Conservation (phyloP, 1,140 invertebrate species). For the Eurosta solidaginis region DNA sequence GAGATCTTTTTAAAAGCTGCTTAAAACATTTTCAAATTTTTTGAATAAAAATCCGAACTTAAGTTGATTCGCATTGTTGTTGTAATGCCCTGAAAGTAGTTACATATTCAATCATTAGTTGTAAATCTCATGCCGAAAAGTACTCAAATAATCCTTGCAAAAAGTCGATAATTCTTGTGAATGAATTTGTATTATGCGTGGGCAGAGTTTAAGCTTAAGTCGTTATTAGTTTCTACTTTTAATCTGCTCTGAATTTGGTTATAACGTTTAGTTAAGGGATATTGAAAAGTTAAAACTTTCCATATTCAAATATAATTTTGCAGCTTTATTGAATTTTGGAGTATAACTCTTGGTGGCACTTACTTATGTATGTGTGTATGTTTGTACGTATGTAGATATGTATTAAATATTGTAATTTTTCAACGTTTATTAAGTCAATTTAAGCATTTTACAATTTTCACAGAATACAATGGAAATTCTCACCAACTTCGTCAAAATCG, state of each 20-base stretch:
- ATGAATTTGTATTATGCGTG: too few relatives aligned
- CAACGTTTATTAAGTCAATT: background rate
- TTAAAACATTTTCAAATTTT: background rate
- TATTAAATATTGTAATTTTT: background rate
- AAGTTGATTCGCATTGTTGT: background rate
- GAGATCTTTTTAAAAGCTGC: background rate
- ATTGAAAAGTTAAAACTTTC: constrained; percentile 4
- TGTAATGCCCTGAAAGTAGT: too few relatives aligned
- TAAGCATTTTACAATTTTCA: background rate
- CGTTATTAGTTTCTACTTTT: background rate
- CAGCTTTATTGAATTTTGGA: background rate
- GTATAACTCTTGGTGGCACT: background rate
- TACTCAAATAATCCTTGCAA: too few relatives aligned
- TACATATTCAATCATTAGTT: too few relatives aligned
- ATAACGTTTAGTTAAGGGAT: background rate
- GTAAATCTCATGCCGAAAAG: too few relatives aligned
- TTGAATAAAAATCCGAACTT: background rate
- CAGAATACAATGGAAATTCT: background rate
- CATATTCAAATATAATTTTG: background rate
- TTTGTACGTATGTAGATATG: background rate
- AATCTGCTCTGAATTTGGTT: background rate
- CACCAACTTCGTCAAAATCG: background rate
- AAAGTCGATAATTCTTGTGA: too few relatives aligned
- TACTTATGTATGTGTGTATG: background rate
- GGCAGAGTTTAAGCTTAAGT: background rate